These are phyloP conservation scores for Listrodromus nycthemerus DNA, from an alignment of 2,888 invertebrate species.

Conservation along the genomic window DNA sequence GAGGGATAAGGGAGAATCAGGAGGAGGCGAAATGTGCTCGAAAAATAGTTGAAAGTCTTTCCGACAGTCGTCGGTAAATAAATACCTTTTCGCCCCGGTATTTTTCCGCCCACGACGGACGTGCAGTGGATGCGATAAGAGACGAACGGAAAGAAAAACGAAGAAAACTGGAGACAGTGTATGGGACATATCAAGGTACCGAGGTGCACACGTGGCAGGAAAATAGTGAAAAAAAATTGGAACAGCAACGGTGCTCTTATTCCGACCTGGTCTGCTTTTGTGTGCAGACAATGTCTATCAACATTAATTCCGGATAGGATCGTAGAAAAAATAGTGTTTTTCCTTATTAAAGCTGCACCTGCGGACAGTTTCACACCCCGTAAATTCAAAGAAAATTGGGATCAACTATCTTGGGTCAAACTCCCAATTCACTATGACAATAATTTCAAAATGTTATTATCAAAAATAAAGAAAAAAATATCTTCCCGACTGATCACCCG, in stretches of 20 bases:
- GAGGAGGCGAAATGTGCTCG: not conserved
- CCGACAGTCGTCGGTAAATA: not conserved
- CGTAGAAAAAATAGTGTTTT: not conserved
- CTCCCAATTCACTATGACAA: too few relatives aligned
- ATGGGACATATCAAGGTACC: not conserved
- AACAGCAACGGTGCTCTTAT: conserved; percentile 17
- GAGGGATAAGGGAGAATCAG: not conserved
- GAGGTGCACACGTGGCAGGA: not conserved
- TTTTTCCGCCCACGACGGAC: conserved; percentile 25
- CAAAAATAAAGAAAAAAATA: too few relatives aligned
- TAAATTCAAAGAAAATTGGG: too few relatives aligned
- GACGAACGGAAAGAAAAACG: not conserved
- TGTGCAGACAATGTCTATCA: not conserved
- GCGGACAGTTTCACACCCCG: too few relatives aligned
- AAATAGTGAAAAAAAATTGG: conserved; percentile 12
- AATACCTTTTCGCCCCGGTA: not conserved
- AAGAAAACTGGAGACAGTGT: not conserved
- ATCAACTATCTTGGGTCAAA: too few relatives aligned
- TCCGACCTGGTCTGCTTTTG: not conserved
- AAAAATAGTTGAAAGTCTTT: conserved; percentile 1
- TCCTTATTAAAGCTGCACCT: not conserved
- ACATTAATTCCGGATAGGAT: not conserved
- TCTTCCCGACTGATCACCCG: too few relatives aligned
- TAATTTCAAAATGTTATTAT: too few relatives aligned
- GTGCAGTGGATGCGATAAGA: conserved; percentile 40